Percentiles rank a stretch among this genome's conserved stretches.
Conservation (phyloP, 2,113 vertebrate genomes). For the Passer domesticus region DNA sequence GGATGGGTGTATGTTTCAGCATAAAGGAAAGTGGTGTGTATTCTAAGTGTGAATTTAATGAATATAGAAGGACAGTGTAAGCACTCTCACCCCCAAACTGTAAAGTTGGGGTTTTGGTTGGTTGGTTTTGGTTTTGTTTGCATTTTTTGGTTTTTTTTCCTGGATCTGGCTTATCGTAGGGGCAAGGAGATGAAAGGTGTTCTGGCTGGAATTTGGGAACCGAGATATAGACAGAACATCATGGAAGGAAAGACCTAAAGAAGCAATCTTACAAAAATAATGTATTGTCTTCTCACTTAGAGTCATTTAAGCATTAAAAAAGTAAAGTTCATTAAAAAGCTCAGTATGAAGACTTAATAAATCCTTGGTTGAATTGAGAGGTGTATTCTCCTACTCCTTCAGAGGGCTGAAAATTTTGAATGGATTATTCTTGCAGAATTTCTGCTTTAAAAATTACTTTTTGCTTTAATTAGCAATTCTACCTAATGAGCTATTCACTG, state of each 20-base stretch:
- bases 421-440: background rate
- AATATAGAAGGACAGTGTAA: background rate
- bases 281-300: background rate
- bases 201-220: background rate
- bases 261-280: background rate
- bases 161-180: background rate
- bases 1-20: background rate
- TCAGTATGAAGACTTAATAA: background rate
- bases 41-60: background rate
- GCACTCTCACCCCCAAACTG: background rate
- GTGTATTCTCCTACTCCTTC: background rate
- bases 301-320: background rate
- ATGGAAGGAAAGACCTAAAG: background rate
- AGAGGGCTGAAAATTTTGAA: background rate
- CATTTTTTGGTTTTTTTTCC: accelerated
- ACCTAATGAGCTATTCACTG: background rate
- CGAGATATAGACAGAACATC: background rate
- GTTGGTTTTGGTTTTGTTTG: too few relatives aligned
- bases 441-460: background rate
- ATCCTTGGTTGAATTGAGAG: background rate
- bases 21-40: background rate
- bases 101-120: background rate
- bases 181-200: background rate
- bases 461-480: background rate
- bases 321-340: background rate